Conservation (phyloP, 2,797 vertebrate genomes). For the Leuciscus waleckii region DNA sequence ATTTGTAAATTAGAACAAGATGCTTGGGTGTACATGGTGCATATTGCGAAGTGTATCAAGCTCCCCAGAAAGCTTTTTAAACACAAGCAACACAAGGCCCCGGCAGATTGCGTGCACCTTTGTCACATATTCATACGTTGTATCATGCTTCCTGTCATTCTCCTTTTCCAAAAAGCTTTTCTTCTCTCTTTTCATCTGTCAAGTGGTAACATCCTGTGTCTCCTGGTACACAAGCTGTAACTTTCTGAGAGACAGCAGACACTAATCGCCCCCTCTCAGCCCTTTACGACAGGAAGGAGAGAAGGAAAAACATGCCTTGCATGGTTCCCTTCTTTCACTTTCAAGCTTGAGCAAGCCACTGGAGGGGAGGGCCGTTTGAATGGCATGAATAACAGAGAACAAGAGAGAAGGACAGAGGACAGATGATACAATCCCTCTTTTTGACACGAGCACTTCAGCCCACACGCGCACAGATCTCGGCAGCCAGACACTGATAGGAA, state of each 20-base stretch:
- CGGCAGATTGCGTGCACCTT: not conserved
- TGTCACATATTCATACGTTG: slow-evolving; percentile 43
- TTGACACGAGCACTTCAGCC: slow-evolving; percentile 62
- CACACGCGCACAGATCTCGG: slow-evolving; percentile 58
- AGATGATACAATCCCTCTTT: slow-evolving; percentile 68
- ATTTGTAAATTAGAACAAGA: not conserved
- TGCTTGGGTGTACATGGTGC: not conserved
- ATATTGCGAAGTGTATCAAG: not conserved
- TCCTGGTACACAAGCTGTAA: slow-evolving; percentile 61
- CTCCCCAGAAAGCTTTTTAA: slow-evolving; percentile 12
- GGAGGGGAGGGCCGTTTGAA: slow-evolving; percentile 61
- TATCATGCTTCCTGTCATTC: slow-evolving; percentile 41
- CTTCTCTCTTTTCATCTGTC: slow-evolving; percentile 56
- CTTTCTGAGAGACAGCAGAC: slow-evolving; percentile 65
- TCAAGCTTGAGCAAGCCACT: slow-evolving; percentile 65
- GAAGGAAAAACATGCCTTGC: slow-evolving; percentile 61
- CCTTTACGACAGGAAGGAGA: slow-evolving; percentile 58
- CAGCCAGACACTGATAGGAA: slow-evolving; percentile 62
- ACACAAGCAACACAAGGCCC: slow-evolving; percentile 6
- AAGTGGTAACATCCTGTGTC: slow-evolving; percentile 60
- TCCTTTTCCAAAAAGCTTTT: slow-evolving; percentile 49
- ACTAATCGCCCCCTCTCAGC: slow-evolving; percentile 63
- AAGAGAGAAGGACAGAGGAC: slow-evolving; percentile 61
- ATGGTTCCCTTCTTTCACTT: slow-evolving; percentile 64
- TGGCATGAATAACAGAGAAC: slow-evolving; percentile 63